These are phyloP conservation scores for Pimpla rufipes DNA, from an alignment of 2,888 invertebrate genomes.

Conservation along the genomic window DNA sequence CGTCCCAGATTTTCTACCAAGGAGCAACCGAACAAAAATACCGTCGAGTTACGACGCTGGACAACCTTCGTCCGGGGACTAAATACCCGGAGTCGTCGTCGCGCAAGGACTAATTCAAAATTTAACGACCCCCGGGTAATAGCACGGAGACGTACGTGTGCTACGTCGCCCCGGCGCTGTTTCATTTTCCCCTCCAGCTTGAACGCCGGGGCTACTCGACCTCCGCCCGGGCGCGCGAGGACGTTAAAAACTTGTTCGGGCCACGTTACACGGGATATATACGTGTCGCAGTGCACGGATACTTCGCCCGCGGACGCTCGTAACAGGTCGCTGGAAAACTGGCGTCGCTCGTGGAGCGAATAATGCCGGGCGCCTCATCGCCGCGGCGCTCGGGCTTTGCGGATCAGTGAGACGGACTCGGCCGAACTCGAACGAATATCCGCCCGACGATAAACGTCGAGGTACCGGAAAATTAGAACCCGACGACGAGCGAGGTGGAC, in stretches of 20 bases:
- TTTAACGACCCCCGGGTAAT: conserved; percentile 56
- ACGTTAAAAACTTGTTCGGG: conserved; percentile 57
- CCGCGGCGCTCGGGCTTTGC: conserved; percentile 67
- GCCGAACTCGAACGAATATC: conserved; percentile 53
- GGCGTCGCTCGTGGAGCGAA: conserved; percentile 74
- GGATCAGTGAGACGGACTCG: conserved; percentile 68
- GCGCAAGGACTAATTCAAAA: conserved; percentile 47
- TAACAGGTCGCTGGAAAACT: conserved; percentile 76
- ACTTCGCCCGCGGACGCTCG: conserved; percentile 65
- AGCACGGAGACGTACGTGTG: conserved; percentile 49
- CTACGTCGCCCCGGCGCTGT: conserved; percentile 1
- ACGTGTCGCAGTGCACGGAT: conserved; percentile 57
- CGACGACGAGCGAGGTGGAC: conserved; percentile 63
- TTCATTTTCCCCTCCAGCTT: conserved; percentile 14
- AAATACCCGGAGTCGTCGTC: conserved; percentile 39
- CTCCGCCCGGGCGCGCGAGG: conserved; percentile 49
- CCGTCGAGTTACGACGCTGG: background rate
- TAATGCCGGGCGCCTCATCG: conserved; percentile 72
- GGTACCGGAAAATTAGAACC: conserved; percentile 69
- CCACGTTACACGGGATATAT: conserved; percentile 49
- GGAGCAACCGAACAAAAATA: too few relatives aligned
- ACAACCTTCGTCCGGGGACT: conserved; percentile 28
- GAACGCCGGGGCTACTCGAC: conserved; percentile 33
- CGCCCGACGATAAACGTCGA: conserved; percentile 66
- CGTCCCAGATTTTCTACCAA: too few relatives aligned